phyloP scores from a whole-genome alignment of 2,888 invertebrate genomes.

The Aelia acuminata region DNA sequence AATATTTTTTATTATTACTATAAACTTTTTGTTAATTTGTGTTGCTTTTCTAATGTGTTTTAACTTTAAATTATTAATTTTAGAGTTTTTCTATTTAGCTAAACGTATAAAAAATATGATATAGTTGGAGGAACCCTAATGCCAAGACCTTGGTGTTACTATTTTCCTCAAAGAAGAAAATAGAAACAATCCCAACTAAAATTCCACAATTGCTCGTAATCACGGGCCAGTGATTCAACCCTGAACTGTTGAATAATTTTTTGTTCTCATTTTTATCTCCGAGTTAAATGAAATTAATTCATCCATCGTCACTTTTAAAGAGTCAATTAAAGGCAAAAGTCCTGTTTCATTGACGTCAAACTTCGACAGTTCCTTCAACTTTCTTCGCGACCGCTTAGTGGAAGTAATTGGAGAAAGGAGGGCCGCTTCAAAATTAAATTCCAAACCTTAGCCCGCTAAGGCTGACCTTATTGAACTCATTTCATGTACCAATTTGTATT shows the following conservation, averaged over 20 bases:
- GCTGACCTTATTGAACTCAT: not conserved
- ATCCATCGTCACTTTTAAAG: not conserved
- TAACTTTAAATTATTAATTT: too few species aligned
- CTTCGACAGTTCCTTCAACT: not conserved
- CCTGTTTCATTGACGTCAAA: constrained; percentile 8
- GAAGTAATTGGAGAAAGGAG: not conserved
- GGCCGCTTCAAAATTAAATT: not conserved
- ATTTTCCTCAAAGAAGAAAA: not conserved
- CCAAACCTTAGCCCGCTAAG: not conserved
- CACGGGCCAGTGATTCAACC: not conserved
- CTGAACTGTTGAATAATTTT: not conserved
- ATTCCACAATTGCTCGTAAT: not conserved
- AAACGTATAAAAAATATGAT: too few species aligned
- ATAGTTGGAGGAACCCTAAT: too few species aligned
- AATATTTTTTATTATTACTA: too few species aligned
- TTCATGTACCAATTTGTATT: not conserved
- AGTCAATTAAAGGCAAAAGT: not conserved
- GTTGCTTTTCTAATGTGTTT: too few species aligned
- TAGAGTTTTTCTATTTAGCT: too few species aligned
- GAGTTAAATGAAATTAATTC: not conserved
- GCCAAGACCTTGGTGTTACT: not conserved
- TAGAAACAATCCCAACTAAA: not conserved
- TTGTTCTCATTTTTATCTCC: not conserved
- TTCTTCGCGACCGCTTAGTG: not conserved
- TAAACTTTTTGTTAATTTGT: too few species aligned